Percentiles rank a stretch among this genome's conserved stretches.
phyloP scores from a whole-genome alignment of 2,888 invertebrate species.

The Sphaeridia pumilis region DNA sequence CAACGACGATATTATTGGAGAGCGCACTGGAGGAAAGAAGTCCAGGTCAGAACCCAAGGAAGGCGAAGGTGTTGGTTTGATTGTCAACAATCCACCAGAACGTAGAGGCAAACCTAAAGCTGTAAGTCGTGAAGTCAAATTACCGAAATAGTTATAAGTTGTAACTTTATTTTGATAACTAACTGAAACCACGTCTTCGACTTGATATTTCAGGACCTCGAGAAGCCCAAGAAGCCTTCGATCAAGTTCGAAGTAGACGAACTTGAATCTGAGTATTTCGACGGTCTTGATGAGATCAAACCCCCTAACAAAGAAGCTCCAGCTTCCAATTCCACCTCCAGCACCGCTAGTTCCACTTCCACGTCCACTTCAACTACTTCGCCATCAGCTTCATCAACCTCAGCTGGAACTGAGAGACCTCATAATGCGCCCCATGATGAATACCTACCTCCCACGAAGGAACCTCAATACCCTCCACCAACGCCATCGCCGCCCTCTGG shows the following conservation, averaged over 20 bases:
- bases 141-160: too few species aligned
- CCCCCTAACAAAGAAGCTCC: slow-evolving; percentile 12
- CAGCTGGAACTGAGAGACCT: slow-evolving; percentile 18
- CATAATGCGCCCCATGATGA: slow-evolving; percentile 9
- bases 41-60: background rate
- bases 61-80: background rate
- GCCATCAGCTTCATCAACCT: slow-evolving; percentile 13
- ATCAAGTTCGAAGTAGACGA: background rate
- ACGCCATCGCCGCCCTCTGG: background rate
- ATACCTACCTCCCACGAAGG: slow-evolving; percentile 11
- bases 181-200: too few species aligned
- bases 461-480: background rate
- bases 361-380: background rate
- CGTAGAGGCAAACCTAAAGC: background rate
- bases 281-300: background rate
- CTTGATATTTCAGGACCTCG: too few species aligned
- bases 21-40: background rate
- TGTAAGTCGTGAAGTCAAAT: too few species aligned
- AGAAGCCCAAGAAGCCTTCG: background rate
- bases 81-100: background rate
- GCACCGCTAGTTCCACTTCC: slow-evolving; percentile 7
- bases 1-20: background rate
- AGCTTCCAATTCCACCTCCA: background rate
- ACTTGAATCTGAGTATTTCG: background rate
- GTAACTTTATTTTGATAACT: too few species aligned